Evolutionary conservation across 2,797 vertebrate species (phyloP), one percentile per base, ranked within the genome.

Genomic region (Remorina albescens): DNA sequence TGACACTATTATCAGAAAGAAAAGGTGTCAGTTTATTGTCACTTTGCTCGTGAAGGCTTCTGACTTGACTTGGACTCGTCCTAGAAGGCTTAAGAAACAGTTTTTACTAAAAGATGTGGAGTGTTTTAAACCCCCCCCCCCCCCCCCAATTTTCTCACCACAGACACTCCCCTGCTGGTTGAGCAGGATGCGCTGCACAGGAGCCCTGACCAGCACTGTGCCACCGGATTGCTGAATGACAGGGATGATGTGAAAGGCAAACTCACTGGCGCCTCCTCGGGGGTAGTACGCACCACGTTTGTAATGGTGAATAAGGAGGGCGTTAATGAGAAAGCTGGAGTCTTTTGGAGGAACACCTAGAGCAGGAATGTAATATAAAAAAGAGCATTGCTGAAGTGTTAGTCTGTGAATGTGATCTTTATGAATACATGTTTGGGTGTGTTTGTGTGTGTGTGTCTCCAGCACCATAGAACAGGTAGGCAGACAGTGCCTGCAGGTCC

Each of bases 201-300:
- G 88, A 6, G 95, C 95, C 3, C 92, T 86, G 69, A 95, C 95
- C 42, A 96, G 86, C 65, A 96, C 95, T 1, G 88, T 82, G 0
- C 96, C 95, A 0, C 95, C 95, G 0, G 92, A 75, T 0, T 91
- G 84, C 84, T 94, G 83, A 51, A 96, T 95, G 67, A 95, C 78
- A 2, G 94, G 93, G 63, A 94, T 91, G 61, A 94, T 80, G 80
- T 96, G 91, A 71, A 96, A 96, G 19, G 95, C 94, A 41, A 95
- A 91, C 85, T 96, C 95, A 66, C 95, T 96, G 56, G 90, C 89
- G 0, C 96, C 96, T 0, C 95, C 96, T 0, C 88, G 78, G 0
- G 95, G 96, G 71, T 95, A 96, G 88, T 95, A 96, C 0, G 95
- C 94, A 0, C 96, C 95, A 0, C 93, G 93, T 57, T 95, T 95